Evolutionary conservation across 2,797 vertebrate genomes (phyloP).

Genomic region (Euphonia xanthogaster): DNA sequence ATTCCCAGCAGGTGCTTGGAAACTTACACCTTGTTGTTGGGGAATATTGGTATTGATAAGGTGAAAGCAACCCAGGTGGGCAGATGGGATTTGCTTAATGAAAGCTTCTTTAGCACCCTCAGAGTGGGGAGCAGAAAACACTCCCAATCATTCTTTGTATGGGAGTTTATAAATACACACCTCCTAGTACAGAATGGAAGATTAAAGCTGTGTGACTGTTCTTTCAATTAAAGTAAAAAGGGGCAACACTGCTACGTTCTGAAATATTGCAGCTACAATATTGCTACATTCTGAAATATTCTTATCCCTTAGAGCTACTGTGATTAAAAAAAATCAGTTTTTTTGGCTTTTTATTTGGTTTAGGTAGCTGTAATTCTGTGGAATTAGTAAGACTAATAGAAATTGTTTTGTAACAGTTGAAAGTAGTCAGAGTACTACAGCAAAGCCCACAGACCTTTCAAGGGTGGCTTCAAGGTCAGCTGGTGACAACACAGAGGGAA

Average conservation of each 20-base stretch:
- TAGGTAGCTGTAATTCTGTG: neutral
- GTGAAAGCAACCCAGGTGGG: neutral
- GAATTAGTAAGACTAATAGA: neutral
- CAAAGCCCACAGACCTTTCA: constrained; percentile 66
- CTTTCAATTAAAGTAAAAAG: neutral
- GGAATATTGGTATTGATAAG: neutral
- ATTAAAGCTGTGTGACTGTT: neutral
- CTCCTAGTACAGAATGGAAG: neutral
- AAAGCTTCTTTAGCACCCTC: neutral
- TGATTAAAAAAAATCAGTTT: neutral
- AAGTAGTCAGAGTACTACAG: constrained; percentile 58
- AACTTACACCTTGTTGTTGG: neutral
- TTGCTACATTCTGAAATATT: neutral
- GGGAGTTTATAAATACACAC: neutral
- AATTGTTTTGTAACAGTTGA: constrained; percentile 48
- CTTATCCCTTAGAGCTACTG: neutral
- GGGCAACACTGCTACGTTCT: neutral
- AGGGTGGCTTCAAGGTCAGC: constrained; percentile 64
- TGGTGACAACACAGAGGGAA: constrained; percentile 36
- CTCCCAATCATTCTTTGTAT: neutral
- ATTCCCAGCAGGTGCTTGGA: neutral
- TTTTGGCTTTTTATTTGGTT: neutral
- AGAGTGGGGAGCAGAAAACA: neutral
- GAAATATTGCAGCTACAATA: neutral
- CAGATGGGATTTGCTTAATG: neutral